Base-by-base conservation (phyloP, 2,888 invertebrate genomes). In the Nematopogon swammerdamellus region DNA sequence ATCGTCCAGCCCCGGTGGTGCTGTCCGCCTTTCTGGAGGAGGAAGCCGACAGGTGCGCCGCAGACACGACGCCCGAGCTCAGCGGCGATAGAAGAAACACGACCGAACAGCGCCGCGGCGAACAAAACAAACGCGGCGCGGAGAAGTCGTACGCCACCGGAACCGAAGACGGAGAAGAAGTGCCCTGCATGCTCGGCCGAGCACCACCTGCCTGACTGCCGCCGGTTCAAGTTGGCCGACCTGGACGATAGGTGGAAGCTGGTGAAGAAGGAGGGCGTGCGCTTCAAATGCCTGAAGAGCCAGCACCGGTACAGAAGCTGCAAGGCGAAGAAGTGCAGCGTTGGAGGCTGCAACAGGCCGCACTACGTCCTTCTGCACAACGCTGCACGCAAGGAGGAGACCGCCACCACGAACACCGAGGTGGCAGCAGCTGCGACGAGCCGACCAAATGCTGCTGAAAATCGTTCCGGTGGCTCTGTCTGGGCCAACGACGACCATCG, bases 231-330 rank as follows among this genome's bases (percentile, higher is more conserved):
- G 17, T 20, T 19, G 19, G 16, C 20, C 11, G 44, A 19, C 16
- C 11, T 43, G 14, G 18, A 48, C 19, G 10, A 44, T 11, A 44
- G 48, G 17, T 48, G 48, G 48, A n/a, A 43, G 14, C 19, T 16
- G 14, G 48, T 18, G 8, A 18, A 19, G n/a, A 19, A 48, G 19
- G 43, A 48, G 8, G 16, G 36, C 4, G 3, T 43, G 19, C 8
- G 48, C 43, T 48, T 48, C 19, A 4, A 18, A 6, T 17, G 48
- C 19, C n/a, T 48, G 18, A 8, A 11, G 18, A 29, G 36, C 36
- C 18, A 36, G 2, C 36, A 36, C 43, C 18, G 19, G 16, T 5
- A n/a, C 10, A 43, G 8, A 19, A 18, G 8, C 2, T 19, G 43
- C 19, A 16, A 2, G 2, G 18, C 10, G 2, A 25, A 25, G 25